Conservation (phyloP, 2,113 vertebrate genomes). For the Crotalus helleri region DNA sequence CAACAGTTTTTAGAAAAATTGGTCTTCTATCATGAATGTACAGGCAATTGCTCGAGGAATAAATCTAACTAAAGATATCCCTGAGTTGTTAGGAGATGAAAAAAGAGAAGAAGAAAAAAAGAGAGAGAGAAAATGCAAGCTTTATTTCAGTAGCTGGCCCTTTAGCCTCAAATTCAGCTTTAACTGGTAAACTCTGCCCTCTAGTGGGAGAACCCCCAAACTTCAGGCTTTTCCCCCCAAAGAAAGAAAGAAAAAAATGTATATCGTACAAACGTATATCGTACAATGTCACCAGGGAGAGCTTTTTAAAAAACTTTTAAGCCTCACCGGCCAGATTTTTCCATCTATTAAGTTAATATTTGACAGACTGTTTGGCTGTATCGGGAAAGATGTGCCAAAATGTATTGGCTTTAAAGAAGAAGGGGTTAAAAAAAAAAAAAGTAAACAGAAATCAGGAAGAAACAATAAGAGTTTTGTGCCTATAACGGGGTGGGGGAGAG, state of each 20-base stretch:
- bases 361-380: background rate
- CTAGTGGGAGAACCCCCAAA: background rate
- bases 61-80: background rate
- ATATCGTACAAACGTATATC: background rate
- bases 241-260: background rate
- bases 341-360: background rate
- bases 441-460: background rate
- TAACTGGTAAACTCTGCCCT: slow-evolving; percentile 31
- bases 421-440: rapidly evolving
- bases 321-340: background rate
- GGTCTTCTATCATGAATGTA: too few relatives aligned
- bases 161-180: background rate
- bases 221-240: background rate
- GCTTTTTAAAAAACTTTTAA: background rate
- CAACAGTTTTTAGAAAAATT: too few relatives aligned
- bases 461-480: background rate
- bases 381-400: background rate
- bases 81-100: background rate
- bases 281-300: background rate
- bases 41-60: too few relatives aligned
- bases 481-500: background rate
- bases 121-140: background rate
- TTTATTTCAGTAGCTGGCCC: background rate
- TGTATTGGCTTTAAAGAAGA: background rate
- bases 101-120: background rate